Base-by-base conservation (phyloP, 2,888 invertebrate genomes). In the Carabus problematicus region DNA sequence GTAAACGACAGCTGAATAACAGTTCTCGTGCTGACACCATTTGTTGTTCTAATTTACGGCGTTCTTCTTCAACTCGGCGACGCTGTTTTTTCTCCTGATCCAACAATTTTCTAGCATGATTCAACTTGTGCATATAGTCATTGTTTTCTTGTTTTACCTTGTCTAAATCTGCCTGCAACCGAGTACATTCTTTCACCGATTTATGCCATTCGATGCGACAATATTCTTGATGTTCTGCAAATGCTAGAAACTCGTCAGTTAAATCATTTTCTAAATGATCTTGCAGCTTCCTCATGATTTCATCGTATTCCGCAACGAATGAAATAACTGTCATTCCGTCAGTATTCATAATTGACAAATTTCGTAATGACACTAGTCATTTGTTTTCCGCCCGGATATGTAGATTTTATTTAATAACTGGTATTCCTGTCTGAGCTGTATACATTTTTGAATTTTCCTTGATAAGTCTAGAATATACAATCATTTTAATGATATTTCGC, bases 101-200 rank as follows among this genome's bases (percentile, higher is more conserved):
- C 0, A 95, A 83, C 47, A 95, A 84, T 74, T 90, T 89, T 64
- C 95, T 85, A 0, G 93, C 93, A 79, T 92, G 91, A 74, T 89
- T 89, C 72, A 96, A 85, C 78, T 94, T 93, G 3, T 89, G 88
- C 76, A 95, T 93, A 75, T 93, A 85, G 75, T 91, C 90, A 3
- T 88, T 86, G 69, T 91, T 88, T 55, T 92, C 91, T 12, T 88
- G 85, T 43, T 91, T 87, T 2, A 91, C 87, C 60, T 88, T 87
- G 71, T 92, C 90, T 29, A 94, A 80, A 74, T 90, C 88, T 0
- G 85, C 83, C 75, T 91, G 91, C 14, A 94, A 84, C 0, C 91
- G 85, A 47, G 85, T 83, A n/a, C 91, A 88, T 77, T 95, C 94
- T 6, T 87, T 84, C 41, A 91, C 88, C 0, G 91, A 86, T 1